Base-by-base conservation (phyloP, 2,113 vertebrate genomes). In the Pristiophorus japonicus region DNA sequence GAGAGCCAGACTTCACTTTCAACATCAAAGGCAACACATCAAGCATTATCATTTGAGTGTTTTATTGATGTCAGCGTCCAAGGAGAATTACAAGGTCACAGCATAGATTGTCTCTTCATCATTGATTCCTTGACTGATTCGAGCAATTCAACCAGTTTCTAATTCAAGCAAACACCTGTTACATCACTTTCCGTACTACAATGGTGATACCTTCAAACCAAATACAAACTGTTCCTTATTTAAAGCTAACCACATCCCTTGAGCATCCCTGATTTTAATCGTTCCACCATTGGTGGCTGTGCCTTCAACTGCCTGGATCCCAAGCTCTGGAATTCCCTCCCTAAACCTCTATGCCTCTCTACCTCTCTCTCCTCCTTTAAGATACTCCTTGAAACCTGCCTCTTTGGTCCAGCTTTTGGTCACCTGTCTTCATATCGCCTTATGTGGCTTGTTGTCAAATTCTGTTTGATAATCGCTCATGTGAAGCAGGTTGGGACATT, bases 41-140 rank as follows among this genome's bases (percentile, higher is more conserved):
- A 47, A 45, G 63, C 63, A 47, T 94, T 10, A 67, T 94, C 65
- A 67, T 94, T 59, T 27, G 20, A 38, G 59, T 67, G 38, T 67
- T 93, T 94, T 67, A 67, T 65, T 51, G n/a, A 67, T 94, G 65
- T 16, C 62, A 67, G 42, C 22, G 38, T 45, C 92, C 65, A 42
- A 67, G 92, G 65, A 94, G 42, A 47, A 38, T 94, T 67, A 5
- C 63, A 67, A 94, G 92, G 92, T 67, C 92, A 67, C 63, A 22
- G 22, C 38, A 47, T 42, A 4, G 59, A 0, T 22, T 14, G 24
- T n/a, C 20, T 45, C 92, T 67, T 67, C 92, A 94, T 45, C 92
- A 94, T 42, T 94, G 65, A 20, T 42, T 67, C 65, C 63, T 67
- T 94, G 92, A 94, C 92, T 67, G 92, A 94, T 47, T 67, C 20